phyloP scores from a whole-genome alignment of 2,797 vertebrate species.

The Coccyzus lansbergi region DNA sequence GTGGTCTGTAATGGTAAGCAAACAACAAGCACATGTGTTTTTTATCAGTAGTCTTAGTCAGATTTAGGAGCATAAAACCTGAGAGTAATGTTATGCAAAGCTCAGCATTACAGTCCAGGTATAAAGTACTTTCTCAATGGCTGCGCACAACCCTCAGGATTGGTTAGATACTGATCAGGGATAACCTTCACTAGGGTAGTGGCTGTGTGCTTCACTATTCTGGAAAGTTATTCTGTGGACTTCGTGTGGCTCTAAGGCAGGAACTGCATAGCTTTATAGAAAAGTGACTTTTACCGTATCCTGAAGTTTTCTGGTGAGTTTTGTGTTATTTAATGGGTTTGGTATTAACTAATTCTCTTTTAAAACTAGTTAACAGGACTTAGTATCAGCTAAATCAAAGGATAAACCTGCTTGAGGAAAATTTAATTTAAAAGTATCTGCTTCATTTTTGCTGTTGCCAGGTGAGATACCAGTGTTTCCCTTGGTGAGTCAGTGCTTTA shows the following conservation, averaged over 20 bases:
- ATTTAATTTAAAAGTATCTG: neutral
- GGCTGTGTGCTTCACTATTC: neutral
- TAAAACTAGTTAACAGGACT: neutral
- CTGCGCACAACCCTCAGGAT: neutral
- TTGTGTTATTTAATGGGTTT: neutral
- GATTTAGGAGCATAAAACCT: neutral
- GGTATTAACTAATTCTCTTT: neutral
- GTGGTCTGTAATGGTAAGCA: neutral
- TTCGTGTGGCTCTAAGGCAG: neutral
- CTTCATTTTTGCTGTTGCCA: neutral
- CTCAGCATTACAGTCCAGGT: neutral
- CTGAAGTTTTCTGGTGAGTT: neutral
- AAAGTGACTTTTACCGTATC: neutral
- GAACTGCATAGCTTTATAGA: neutral
- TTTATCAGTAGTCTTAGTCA: neutral
- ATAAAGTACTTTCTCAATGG: neutral
- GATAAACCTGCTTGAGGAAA: neutral
- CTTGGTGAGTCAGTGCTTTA: neutral
- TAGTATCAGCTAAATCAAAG: neutral
- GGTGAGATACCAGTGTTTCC: neutral
- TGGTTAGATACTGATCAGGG: neutral
- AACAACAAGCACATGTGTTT: neutral
- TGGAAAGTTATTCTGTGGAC: neutral
- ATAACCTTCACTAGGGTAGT: neutral
- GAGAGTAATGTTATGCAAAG: neutral